These are phyloP conservation scores for Caenorhabditis brenneri DNA, from an alignment of 1,140 invertebrate species.

Conservation along the genomic window DNA sequence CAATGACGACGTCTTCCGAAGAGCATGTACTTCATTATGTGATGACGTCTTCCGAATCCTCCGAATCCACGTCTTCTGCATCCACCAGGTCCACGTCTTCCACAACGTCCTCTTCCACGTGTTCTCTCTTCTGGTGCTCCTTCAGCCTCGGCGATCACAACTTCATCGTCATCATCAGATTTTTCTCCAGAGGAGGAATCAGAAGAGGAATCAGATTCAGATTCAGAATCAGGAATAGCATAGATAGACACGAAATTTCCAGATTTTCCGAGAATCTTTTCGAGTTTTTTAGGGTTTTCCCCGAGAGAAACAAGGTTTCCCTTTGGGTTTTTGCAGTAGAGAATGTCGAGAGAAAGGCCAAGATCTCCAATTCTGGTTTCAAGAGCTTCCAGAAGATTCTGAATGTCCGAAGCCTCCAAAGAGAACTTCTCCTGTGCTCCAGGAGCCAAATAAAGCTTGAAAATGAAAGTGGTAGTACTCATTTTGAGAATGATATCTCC, in stretches of 20 bases:
- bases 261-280: not conserved
- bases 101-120: not conserved
- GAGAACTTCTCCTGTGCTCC: not conserved
- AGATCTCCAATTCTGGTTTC: not conserved
- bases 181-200: not conserved
- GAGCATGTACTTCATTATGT: not conserved
- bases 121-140: not conserved
- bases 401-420: not conserved
- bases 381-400: not conserved
- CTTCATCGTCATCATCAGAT: not conserved
- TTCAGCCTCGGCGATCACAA: not conserved
- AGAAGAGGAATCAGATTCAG: no score
- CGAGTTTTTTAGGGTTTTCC: not conserved
- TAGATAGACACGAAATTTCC: not conserved
- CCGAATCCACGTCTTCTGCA: not conserved
- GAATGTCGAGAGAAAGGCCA: not conserved
- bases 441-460: conserved; percentile 24
- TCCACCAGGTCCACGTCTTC: not conserved
- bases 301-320: conserved; percentile 5
- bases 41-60: not conserved
- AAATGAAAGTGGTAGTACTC: not conserved
- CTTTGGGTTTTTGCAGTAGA: not conserved
- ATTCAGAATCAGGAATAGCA: not conserved
- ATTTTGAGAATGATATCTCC: conserved; percentile 4
- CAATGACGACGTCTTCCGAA: not conserved